phyloP scores from a whole-genome alignment of 2,888 invertebrate species.

The Tipula confusa region DNA sequence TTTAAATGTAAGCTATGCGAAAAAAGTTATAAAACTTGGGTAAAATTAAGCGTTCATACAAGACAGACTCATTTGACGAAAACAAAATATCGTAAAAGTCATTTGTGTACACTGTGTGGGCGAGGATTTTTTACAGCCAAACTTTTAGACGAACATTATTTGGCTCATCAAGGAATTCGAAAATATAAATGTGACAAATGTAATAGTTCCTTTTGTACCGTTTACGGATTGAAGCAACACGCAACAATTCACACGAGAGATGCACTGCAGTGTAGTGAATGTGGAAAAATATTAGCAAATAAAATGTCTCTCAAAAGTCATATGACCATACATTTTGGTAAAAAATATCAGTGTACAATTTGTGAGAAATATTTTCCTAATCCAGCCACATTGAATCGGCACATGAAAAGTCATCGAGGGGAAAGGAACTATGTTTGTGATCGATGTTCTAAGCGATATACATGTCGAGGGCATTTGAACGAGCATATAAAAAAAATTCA shows the following conservation, averaged over 20 bases:
- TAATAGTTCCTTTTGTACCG: not conserved
- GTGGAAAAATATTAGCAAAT: not conserved
- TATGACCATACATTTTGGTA: slow-evolving; percentile 6
- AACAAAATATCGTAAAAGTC: not conserved
- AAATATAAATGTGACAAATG: not conserved
- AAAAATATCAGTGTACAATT: not conserved
- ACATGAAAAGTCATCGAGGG: not conserved
- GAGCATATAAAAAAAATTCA: not conserved
- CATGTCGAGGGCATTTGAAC: not conserved
- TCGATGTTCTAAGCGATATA: not conserved
- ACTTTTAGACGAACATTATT: not conserved
- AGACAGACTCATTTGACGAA: not conserved
- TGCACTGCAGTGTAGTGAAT: not conserved
- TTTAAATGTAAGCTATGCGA: not conserved
- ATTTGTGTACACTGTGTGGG: not conserved
- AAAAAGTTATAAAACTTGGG: slow-evolving; percentile 6
- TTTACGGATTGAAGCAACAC: not conserved
- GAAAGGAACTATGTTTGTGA: not conserved
- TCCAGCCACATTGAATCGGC: not conserved
- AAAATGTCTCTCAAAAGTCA: not conserved
- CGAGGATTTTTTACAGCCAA: not conserved
- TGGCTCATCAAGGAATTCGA: not conserved
- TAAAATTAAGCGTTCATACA: not conserved
- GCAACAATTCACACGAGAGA: not conserved
- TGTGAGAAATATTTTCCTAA: slow-evolving; percentile 6